phyloP scores from a whole-genome alignment of 2,888 invertebrate genomes.

The Poecilus cupreus region DNA sequence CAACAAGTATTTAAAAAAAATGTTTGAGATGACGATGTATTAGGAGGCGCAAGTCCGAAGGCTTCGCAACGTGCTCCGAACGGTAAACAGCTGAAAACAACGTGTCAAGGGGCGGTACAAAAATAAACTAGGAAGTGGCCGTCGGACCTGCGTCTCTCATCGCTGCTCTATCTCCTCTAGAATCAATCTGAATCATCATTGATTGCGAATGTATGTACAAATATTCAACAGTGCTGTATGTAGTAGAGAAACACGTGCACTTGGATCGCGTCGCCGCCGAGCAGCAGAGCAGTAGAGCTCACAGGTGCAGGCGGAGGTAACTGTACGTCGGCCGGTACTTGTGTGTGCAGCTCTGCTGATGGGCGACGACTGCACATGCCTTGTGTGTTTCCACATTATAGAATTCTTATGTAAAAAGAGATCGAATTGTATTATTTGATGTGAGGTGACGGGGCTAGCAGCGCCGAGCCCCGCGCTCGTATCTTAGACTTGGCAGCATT shows the following conservation, averaged over 20 bases:
- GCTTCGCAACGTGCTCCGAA: slow-evolving; percentile 52
- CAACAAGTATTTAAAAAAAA: slow-evolving; percentile 78
- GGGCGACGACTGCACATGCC: too few relatives aligned
- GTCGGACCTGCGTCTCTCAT: slow-evolving; percentile 30
- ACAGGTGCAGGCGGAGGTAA: too few relatives aligned
- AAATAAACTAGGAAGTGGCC: slow-evolving; percentile 58
- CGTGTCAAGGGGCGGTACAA: slow-evolving; percentile 57
- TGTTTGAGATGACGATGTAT: slow-evolving; percentile 62
- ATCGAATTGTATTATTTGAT: background rate
- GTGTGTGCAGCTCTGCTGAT: too few relatives aligned
- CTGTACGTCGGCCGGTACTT: too few relatives aligned
- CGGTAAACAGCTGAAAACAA: slow-evolving; percentile 60
- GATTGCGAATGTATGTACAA: slow-evolving; percentile 49
- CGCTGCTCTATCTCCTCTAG: background rate
- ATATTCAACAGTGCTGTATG: slow-evolving; percentile 40
- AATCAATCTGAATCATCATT: slow-evolving; percentile 41
- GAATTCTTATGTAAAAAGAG: too few relatives aligned
- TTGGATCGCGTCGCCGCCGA: too few relatives aligned
- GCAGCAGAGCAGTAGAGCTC: too few relatives aligned
- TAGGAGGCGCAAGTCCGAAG: slow-evolving; percentile 33
- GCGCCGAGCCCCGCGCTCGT: slow-evolving; percentile 64
- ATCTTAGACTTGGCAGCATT: slow-evolving; percentile 74
- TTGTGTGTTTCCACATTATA: too few relatives aligned
- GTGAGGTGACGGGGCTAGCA: slow-evolving; percentile 35
- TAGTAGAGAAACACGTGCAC: background rate